A percentile compares a stretch with the other conserved stretches of the same genome.
Conservation (phyloP, 2,888 invertebrate genomes). For the Pseudoips prasinana region DNA sequence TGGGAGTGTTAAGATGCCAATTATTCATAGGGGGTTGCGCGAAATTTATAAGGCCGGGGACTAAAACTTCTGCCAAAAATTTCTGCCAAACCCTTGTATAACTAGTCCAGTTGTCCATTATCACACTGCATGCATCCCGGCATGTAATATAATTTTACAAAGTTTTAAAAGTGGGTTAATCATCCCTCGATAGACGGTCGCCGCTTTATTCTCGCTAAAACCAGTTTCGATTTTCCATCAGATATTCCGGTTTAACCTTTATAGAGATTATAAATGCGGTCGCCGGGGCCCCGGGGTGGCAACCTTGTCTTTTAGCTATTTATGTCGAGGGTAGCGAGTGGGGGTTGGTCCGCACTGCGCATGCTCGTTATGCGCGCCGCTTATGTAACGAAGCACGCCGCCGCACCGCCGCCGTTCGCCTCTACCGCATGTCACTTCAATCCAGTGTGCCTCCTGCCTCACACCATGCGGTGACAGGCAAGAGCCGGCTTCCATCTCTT, state of each 20-base stretch:
- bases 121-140: no score
- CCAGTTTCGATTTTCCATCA: constrained; percentile 68
- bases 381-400: constrained; percentile 70
- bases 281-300: constrained; percentile 72
- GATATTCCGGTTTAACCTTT: constrained; percentile 78
- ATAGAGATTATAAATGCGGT: constrained; percentile 78
- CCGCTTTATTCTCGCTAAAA: constrained; percentile 49
- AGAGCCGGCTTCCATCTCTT: constrained; percentile 1
- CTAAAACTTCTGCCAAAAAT: no score
- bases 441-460: constrained; percentile 27
- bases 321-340: constrained; percentile 72
- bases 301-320: constrained; percentile 81
- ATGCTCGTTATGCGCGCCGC: constrained; percentile 60
- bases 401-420: constrained; percentile 39
- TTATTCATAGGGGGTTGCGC: no score
- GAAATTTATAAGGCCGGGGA: no score
- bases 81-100: no score
- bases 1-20: no score
- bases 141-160: constrained; percentile 15
- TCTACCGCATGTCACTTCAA: constrained; percentile 36
- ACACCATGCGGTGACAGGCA: constrained; percentile 16
- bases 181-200: constrained; percentile 37
- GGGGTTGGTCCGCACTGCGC: constrained; percentile 67
- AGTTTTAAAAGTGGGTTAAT: constrained; percentile 31
- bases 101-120: no score